Conservation (phyloP, 2,888 invertebrate genomes). For the Chorisops tibialis region DNA sequence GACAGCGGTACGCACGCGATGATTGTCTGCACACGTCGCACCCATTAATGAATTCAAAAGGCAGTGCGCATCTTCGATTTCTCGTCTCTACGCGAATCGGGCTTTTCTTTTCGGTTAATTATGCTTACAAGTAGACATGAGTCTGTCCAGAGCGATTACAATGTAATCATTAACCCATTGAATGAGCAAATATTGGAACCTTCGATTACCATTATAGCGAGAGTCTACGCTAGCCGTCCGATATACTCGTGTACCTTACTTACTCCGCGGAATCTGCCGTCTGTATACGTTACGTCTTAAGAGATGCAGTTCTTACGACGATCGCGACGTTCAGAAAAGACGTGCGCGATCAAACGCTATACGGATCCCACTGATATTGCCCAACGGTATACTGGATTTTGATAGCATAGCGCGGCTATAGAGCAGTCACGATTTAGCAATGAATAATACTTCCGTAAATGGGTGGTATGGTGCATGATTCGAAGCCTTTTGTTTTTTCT, state of each 20-base stretch:
- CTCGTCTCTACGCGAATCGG: constrained; percentile 1
- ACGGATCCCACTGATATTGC: constrained; percentile 12
- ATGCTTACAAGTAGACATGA: constrained; percentile 19
- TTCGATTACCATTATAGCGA: constrained; percentile 21
- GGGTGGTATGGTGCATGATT: constrained; percentile 35
- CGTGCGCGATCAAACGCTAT: constrained; percentile 24
- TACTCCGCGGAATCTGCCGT: too few relatives aligned
- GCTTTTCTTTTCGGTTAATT: constrained; percentile 24
- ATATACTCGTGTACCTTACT: too few relatives aligned
- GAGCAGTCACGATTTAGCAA: constrained; percentile 34
- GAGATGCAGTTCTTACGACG: background rate
- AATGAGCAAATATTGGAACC: constrained; percentile 26
- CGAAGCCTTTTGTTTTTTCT: constrained; percentile 19
- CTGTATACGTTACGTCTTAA: too few relatives aligned
- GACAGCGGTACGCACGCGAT: constrained; percentile 14
- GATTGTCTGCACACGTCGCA: constrained; percentile 12
- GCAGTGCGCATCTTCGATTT: background rate
- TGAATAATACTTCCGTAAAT: constrained; percentile 36
- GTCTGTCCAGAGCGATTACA: constrained; percentile 24
- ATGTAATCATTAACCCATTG: constrained; percentile 26
- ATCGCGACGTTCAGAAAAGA: constrained; percentile 18
- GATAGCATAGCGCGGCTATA: background rate
- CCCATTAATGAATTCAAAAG: constrained; percentile 19
- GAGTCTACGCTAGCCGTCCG: background rate
- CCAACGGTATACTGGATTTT: constrained; percentile 10